phyloP scores from a whole-genome alignment of 2,797 vertebrate genomes.

The Pseudocheirus occidentalis region DNA sequence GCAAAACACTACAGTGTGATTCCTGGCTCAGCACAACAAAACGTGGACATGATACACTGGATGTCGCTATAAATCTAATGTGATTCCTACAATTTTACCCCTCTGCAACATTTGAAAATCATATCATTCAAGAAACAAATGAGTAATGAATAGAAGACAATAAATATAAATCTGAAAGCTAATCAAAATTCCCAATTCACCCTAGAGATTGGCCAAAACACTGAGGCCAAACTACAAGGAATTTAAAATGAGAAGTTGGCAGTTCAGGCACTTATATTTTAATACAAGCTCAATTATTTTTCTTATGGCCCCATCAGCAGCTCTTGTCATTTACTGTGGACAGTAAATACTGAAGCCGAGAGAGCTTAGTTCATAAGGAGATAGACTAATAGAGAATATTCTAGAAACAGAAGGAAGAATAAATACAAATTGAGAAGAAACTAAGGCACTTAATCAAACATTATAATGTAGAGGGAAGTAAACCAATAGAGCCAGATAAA shows the following conservation, averaged over 20 bases:
- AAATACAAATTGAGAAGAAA: background rate
- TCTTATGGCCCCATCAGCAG: background rate
- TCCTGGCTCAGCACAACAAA: constrained; percentile 51
- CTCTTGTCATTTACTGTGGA: background rate
- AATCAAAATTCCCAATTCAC: constrained; percentile 44
- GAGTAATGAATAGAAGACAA: constrained; percentile 43
- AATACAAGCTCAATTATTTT: constrained; percentile 49
- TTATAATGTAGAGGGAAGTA: background rate
- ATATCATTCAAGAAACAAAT: constrained; percentile 55
- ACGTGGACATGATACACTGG: constrained; percentile 42
- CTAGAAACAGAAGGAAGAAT: background rate
- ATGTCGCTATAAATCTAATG: constrained; percentile 56
- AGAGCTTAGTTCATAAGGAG: constrained; percentile 27
- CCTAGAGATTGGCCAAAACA: constrained; percentile 32
- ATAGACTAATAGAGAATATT: background rate
- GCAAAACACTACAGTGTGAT: constrained; percentile 47
- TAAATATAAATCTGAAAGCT: constrained; percentile 35
- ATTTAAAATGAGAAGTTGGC: constrained; percentile 48
- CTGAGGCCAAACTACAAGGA: constrained; percentile 23
- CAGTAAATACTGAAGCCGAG: constrained; percentile 20
- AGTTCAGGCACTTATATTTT: constrained; percentile 16
- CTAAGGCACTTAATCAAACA: background rate
- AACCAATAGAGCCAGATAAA: background rate
- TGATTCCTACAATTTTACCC: constrained; percentile 59
- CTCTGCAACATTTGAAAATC: constrained; percentile 47